Evolutionary conservation across 2,797 vertebrate genomes (phyloP).

Genomic region (Megaceryle alcyon): DNA sequence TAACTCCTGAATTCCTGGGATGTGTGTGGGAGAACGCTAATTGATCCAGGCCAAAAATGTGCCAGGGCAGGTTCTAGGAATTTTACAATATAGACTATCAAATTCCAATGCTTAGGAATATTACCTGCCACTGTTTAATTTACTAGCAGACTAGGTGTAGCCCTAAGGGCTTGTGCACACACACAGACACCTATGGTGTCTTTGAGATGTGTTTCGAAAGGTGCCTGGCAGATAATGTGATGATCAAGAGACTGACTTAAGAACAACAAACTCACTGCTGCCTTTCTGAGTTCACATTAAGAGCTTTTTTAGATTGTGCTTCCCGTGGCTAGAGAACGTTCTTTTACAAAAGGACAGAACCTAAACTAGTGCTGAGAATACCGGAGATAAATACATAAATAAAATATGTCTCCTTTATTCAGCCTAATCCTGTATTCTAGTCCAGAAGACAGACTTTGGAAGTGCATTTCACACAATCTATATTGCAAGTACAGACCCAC

Average conservation of each 20-base stretch:
- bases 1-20: background rate
- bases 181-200: background rate
- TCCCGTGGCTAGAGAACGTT: background rate
- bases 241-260: background rate
- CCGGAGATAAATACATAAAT: background rate
- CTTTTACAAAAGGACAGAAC: background rate
- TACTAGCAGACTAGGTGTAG: conserved; percentile 44
- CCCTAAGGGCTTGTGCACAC: conserved; percentile 28
- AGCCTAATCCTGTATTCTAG: background rate
- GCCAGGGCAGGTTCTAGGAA: conserved; percentile 64
- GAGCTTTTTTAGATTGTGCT: background rate
- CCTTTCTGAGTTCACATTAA: background rate
- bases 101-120: conserved; percentile 63
- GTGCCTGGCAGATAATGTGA: background rate
- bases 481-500: background rate
- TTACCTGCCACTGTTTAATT: conserved; percentile 49
- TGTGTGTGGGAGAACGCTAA: conserved; percentile 41
- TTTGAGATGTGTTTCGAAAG: background rate
- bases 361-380: background rate
- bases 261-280: background rate
- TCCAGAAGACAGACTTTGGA: background rate
- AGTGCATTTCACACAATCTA: background rate
- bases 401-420: background rate
- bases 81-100: conserved; percentile 44
- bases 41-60: conserved; percentile 62